These are phyloP conservation scores for Bombus picipes DNA, from an alignment of 1,140 invertebrate genomes.

Conservation along the genomic window DNA sequence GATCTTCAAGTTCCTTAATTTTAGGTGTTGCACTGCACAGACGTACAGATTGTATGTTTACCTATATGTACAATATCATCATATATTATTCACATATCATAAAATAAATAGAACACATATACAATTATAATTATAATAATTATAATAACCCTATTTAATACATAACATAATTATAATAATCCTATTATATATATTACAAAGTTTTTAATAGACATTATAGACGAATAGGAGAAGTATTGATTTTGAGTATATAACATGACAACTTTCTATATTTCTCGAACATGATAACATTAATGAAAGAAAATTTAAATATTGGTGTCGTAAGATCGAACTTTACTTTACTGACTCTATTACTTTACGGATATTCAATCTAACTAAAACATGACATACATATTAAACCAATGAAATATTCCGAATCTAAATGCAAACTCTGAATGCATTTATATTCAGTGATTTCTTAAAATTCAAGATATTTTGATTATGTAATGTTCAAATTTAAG, in stretches of 20 bases:
- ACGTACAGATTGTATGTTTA: slow-evolving; percentile 50
- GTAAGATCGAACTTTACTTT: background rate
- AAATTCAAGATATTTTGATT: slow-evolving; percentile 40
- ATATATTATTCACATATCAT: slow-evolving; percentile 13
- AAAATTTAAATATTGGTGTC: background rate
- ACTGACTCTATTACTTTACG: background rate
- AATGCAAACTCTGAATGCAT: background rate
- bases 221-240: background rate
- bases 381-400: background rate
- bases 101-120: background rate
- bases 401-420: background rate
- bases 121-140: slow-evolving; percentile 21
- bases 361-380: background rate
- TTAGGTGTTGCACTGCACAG: slow-evolving; percentile 42
- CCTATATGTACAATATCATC: slow-evolving; percentile 56
- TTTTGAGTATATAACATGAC: background rate
- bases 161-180: slow-evolving; percentile 22
- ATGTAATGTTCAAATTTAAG: slow-evolving; percentile 52
- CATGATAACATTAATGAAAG: background rate
- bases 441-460: background rate
- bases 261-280: background rate
- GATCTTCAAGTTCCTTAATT: slow-evolving; percentile 86
- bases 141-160: too few relatives aligned
- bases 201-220: too few relatives aligned
- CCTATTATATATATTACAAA: background rate